Conservation (phyloP, 2,797 vertebrate species). For the Sebastes baramenuke region DNA sequence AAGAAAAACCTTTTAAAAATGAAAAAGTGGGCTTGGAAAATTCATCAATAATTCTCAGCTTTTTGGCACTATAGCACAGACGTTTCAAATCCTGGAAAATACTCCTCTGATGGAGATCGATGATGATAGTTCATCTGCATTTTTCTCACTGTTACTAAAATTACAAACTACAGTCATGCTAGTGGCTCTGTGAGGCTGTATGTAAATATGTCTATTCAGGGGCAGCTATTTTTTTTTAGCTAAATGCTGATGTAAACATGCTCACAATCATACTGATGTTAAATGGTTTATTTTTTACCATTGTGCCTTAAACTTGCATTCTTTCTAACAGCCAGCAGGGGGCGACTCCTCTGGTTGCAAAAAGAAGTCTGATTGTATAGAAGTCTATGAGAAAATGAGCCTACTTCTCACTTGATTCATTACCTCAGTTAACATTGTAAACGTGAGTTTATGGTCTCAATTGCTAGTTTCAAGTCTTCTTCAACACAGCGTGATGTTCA, state of each 20-base stretch:
- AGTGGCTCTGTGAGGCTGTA: too few species aligned
- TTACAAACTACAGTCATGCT: not conserved
- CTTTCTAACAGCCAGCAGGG: too few species aligned
- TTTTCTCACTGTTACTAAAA: not conserved
- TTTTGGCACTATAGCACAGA: not conserved
- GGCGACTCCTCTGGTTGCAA: too few species aligned
- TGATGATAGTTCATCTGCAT: not conserved
- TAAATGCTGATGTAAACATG: not conserved
- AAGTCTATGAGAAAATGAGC: too few species aligned
- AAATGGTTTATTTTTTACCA: not conserved
- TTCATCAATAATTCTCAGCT: not conserved
- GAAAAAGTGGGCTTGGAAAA: not conserved
- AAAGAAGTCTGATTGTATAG: too few species aligned
- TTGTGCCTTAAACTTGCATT: too few species aligned
- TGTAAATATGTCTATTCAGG: too few species aligned
- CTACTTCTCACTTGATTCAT: too few species aligned
- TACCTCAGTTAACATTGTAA: too few species aligned
- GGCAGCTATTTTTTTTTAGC: not conserved
- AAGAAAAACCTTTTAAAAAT: not conserved
- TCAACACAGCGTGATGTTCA: too few species aligned
- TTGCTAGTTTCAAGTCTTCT: too few species aligned
- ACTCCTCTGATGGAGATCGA: not conserved
- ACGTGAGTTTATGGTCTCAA: too few species aligned
- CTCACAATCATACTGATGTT: not conserved
- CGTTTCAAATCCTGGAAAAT: not conserved